A percentile compares a stretch with the other conserved stretches of the same genome.
Evolutionary conservation across 30 jellyfish, hydroid and myxozoan species (phyloP).

Genomic region (Sanderia malayensis): DNA sequence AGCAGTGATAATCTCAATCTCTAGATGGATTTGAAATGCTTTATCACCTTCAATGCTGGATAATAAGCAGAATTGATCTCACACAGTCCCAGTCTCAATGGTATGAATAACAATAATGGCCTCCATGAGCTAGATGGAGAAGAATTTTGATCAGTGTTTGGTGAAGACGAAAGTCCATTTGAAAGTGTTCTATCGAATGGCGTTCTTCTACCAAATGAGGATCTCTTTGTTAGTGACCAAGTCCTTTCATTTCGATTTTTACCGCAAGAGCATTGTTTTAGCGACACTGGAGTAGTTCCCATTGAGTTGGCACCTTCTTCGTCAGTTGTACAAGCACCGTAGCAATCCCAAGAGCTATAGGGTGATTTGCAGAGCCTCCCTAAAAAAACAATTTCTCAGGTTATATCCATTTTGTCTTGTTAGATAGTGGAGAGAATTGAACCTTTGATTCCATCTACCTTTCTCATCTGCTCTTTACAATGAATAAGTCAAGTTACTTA

Average conservation of each 20-base stretch:
- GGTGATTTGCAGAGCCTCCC: conserved; percentile 89
- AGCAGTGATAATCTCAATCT: too few species aligned
- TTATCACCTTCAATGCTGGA: conserved; percentile 73
- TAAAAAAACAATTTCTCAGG: too few species aligned
- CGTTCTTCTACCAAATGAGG: conserved; percentile 19
- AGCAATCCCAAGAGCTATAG: conserved; percentile 91
- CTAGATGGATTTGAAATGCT: too few species aligned
- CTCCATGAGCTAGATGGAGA: conserved; percentile 55
- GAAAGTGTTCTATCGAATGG: conserved; percentile 36
- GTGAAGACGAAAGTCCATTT: conserved; percentile 18
- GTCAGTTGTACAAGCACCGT: conserved; percentile 77
- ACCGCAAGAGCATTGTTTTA: conserved; percentile 57
- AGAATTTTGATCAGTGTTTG: too few species aligned
- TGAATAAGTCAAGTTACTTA: too few species aligned
- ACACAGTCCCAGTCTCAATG: conserved; percentile 86
- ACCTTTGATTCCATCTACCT: too few species aligned
- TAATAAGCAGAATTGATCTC: conserved; percentile 88
- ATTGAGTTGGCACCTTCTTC: conserved; percentile 15
- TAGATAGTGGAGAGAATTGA: too few species aligned
- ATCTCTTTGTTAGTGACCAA: conserved; percentile 11
- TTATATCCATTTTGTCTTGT: too few species aligned
- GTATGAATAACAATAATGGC: conserved; percentile 88
- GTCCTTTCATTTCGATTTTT: conserved; percentile 23
- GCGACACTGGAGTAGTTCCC: conserved; percentile 32
- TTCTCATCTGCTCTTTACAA: too few species aligned